A percentile compares a stretch with the other conserved stretches of the same genome.
Evolutionary conservation across 2,113 vertebrate genomes (phyloP).

Genomic region (Leptodactylus fuscus): DNA sequence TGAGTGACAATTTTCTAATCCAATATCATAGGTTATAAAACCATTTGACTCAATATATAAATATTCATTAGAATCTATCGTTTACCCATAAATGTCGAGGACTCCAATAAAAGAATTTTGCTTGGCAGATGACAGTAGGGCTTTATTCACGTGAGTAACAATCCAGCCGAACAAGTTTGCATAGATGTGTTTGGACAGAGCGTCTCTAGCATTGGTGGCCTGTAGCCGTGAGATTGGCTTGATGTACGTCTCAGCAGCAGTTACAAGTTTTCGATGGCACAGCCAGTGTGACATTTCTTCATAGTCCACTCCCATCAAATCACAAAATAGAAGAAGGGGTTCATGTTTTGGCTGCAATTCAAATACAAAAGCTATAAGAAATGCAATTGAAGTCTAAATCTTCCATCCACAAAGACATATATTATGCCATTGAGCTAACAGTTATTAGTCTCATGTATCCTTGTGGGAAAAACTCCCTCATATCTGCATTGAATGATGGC

Average conservation of each 20-base stretch:
- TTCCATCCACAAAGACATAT: too few species aligned
- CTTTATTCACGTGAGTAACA: slow-evolving; percentile 93
- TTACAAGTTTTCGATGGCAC: slow-evolving; percentile 94
- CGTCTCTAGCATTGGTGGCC: slow-evolving; percentile 93
- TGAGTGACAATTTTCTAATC: too few species aligned
- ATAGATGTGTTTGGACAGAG: slow-evolving; percentile 95
- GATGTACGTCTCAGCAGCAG: slow-evolving; percentile 92
- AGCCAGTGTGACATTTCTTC: slow-evolving; percentile 98
- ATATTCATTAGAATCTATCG: too few species aligned
- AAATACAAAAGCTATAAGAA: not conserved
- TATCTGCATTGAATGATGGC: too few species aligned
- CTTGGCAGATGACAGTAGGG: slow-evolving; percentile 86
- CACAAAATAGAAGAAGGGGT: slow-evolving; percentile 90
- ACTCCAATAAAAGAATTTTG: slow-evolving; percentile 98
- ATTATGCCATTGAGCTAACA: too few species aligned
- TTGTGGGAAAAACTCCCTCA: too few species aligned
- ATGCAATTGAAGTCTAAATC: too few species aligned
- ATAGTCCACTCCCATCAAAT: slow-evolving; percentile 92
- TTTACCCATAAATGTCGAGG: slow-evolving; percentile 96
- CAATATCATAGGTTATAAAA: not conserved
- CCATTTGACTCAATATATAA: too few species aligned
- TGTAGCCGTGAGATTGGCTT: slow-evolving; percentile 92
- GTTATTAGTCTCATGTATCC: too few species aligned
- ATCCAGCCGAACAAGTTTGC: slow-evolving; percentile 98
- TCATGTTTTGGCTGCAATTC: slow-evolving; percentile 84